Base-by-base conservation (phyloP, 1,140 invertebrate genomes). In the Drosophila busckii region DNA sequence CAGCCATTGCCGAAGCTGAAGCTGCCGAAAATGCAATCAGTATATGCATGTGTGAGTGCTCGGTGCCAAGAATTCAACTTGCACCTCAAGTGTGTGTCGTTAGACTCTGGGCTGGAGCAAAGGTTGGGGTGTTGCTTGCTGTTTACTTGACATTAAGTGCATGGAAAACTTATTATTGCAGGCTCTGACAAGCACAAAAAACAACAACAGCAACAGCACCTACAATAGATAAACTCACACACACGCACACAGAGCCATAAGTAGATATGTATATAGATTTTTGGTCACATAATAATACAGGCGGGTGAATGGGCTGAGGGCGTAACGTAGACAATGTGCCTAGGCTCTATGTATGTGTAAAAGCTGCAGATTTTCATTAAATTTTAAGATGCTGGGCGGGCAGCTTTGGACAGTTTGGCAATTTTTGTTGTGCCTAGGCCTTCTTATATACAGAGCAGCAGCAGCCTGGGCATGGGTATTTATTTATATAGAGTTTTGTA, bases 141-240 rank as follows among this genome's bases (percentile, higher is more conserved):
- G 71, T 80, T 78, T 71, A 80, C 75, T 80, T 80, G 75, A 80
- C 75, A 80, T 80, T 80, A 80, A 80, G 75, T 80, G 75, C 69
- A 75, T 66, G 50, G 75, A 82, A 80, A 82, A 80, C 75, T 80
- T 80, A 80, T 80, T 80, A 80, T 80, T 82, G 75, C 75, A 73
- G 75, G 63, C 63, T 64, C 58, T 68, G 73, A 80, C 73, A 80
- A 59, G 54, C 56, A 69, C 61, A 71, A 82, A 71, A 80, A 66
- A 75, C 71, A 78, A 64, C 71, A 70, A 63, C 70, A 59, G 44
- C 13, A 31, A 20, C 68, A 50, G n/a, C 19, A n/a, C 13, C 38
- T 7, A n/a, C 13, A 28, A 23, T 26, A 48, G 19, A 37, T 10
- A 28, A 31, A 16, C 12, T 37, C 29, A 45, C 26, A 50, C 26